Evolutionary conservation across 2,113 vertebrate genomes (phyloP).

Genomic region (Hippocampus abdominalis): DNA sequence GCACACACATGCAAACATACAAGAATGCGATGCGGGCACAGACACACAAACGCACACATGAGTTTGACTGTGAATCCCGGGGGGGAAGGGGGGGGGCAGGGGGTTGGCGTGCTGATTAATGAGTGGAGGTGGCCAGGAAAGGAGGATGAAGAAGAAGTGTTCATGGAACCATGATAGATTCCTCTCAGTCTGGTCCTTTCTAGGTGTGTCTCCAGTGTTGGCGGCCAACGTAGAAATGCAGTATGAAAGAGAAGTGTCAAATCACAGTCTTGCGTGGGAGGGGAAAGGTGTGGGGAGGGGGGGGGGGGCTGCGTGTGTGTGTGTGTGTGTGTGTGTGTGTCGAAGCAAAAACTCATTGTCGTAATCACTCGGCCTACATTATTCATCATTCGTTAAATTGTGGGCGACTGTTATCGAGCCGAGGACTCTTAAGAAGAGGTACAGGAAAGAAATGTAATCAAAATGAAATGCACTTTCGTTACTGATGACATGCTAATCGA

Average conservation of each 20-base stretch:
- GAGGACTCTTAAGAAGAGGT: slow-evolving; percentile 1
- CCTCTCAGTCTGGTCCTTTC: slow-evolving; percentile 55
- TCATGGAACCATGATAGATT: slow-evolving; percentile 70
- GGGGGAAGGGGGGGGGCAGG: slow-evolving; percentile 46
- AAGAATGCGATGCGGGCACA: slow-evolving; percentile 20
- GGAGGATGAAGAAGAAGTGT: slow-evolving; percentile 59
- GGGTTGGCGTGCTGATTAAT: slow-evolving; percentile 65
- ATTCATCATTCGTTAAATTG: slow-evolving; percentile 8
- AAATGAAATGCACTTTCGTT: slow-evolving; percentile 9
- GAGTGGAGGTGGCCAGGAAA: slow-evolving; percentile 55
- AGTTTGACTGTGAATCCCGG: slow-evolving; percentile 50
- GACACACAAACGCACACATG: slow-evolving; percentile 17
- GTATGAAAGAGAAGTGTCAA: slow-evolving; percentile 24
- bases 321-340: slow-evolving; percentile 3
- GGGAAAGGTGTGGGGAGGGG: slow-evolving; percentile 11
- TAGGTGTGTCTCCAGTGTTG: slow-evolving; percentile 55
- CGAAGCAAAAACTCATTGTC: slow-evolving; percentile 10
- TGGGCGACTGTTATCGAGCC: background rate
- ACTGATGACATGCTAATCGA: background rate
- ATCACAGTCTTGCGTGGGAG: slow-evolving; percentile 2
- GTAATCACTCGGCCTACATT: slow-evolving; percentile 5
- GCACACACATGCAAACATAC: slow-evolving; percentile 9
- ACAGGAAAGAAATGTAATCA: slow-evolving; percentile 4
- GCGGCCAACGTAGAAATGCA: slow-evolving; percentile 38
- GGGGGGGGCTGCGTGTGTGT: too few species aligned